Evolutionary conservation across 2,113 vertebrate species (phyloP), one percentile per base, ranked within the genome.

Genomic region (Actenoides lindsayi): DNA sequence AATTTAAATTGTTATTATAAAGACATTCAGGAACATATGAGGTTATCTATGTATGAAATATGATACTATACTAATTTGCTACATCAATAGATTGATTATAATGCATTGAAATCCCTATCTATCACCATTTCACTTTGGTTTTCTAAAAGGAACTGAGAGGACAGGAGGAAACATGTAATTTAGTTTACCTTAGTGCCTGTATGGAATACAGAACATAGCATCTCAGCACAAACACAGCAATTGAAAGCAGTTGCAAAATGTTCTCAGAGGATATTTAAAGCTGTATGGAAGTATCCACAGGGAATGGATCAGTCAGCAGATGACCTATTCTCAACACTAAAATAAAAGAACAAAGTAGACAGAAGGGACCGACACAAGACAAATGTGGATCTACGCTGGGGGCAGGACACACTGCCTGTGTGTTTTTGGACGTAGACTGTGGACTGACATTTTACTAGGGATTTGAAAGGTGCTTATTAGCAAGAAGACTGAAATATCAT

Each of bases 321-420:
- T 25, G 6, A 83, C n/a, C 25, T 39, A 42, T 63, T 70, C 24
- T 87, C 37, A 76, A 59, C n/a, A 50, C 5, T 39, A 50, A 70
- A 65, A 51, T 28, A 57, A 78, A 76, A 60, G 46, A 67, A 21
- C 51, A 30, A 46, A 54, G 6, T 27, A 86, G 33, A n/a, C 5
- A 75, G 78, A 64, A 83, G 18, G 9, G 12, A 59, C 25, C 31
- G 42, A 83, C 28, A 37, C 8, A 27, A 92, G n/a, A 73, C 12
- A 27, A 91, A 57, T 41, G 9, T 14, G 16, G 35, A 35, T 68
- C 35, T 31, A 2, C 4, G 6, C 2, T 64, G 67, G 0, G 1
- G 11, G n/a, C n/a, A 91, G 39, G 51, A 87, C 16, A 28, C 21
- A 76, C 31, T 59, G 39, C 5, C 11, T 68, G 7, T 50, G 9